Evolutionary conservation across 2,113 vertebrate species (phyloP).

Genomic region (Mus spicilegus): DNA sequence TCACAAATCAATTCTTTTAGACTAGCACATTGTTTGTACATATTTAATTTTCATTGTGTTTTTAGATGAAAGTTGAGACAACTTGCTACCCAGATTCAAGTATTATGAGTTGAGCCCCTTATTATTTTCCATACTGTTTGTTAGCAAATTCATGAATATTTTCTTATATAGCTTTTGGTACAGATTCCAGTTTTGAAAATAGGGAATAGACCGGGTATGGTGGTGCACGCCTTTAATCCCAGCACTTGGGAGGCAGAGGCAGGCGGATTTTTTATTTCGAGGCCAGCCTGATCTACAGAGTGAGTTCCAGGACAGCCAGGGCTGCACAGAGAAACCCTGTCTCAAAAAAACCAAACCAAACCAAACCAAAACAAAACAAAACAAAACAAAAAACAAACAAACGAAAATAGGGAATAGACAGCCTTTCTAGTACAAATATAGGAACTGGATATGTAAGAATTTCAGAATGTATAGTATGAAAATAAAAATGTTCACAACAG

Average conservation of each 20-base stretch:
- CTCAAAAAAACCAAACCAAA: too few species aligned
- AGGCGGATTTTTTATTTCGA: too few species aligned
- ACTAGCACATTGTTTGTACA: background rate
- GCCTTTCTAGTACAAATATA: background rate
- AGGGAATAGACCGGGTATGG: background rate
- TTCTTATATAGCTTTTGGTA: background rate
- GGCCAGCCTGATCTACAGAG: too few species aligned
- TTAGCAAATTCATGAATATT: background rate
- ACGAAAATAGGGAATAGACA: background rate
- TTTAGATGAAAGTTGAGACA: slow-evolving; percentile 14
- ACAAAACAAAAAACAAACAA: too few species aligned
- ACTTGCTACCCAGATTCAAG: background rate
- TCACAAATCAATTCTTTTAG: background rate
- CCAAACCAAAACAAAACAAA: too few species aligned
- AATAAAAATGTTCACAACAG: background rate
- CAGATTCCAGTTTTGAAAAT: background rate
- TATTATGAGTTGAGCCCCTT: background rate
- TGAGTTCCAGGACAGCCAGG: too few species aligned
- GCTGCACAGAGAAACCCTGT: too few species aligned
- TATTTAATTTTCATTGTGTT: background rate
- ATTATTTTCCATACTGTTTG: background rate
- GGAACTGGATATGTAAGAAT: background rate
- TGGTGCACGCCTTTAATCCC: too few species aligned
- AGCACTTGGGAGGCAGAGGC: too few species aligned
- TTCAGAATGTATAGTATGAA: slow-evolving; percentile 8